These are phyloP conservation scores for Morpho deidamia DNA, from an alignment of 2,888 invertebrate genomes.

Conservation along the genomic window DNA sequence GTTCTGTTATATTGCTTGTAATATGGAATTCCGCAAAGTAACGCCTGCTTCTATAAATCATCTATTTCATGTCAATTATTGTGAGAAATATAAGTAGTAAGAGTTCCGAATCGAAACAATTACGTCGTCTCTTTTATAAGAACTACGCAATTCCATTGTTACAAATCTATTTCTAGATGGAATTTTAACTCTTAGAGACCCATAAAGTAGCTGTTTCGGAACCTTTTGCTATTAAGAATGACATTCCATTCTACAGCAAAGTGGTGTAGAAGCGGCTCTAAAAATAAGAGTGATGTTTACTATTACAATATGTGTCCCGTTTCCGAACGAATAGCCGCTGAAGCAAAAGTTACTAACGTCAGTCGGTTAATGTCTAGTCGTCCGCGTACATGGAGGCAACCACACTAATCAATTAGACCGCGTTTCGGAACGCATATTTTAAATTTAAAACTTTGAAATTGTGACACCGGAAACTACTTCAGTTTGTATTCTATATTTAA, in stretches of 20 bases:
- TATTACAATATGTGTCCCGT: conserved; percentile 33
- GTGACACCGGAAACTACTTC: conserved; percentile 3
- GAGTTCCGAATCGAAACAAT: no score
- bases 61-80: no score
- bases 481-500: conserved; percentile 1
- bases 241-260: conserved; percentile 32
- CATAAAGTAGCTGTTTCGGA: conserved; percentile 25
- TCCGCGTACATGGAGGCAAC: conserved; percentile 30
- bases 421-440: conserved; percentile 28
- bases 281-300: conserved; percentile 48
- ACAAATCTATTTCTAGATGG: conserved; percentile 18
- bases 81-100: no score
- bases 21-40: no score
- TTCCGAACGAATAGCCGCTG: conserved; percentile 33
- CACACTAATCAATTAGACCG: conserved; percentile 33
- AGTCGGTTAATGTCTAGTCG: conserved; percentile 35
- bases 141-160: conserved; percentile 12
- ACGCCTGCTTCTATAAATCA: no score
- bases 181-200: conserved; percentile 19
- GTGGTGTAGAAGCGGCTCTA: conserved; percentile 35
- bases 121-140: background rate
- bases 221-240: conserved; percentile 29
- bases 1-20: no score
- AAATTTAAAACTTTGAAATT: conserved; percentile 23
- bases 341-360: conserved; percentile 34